Evolutionary conservation across 2,113 vertebrate genomes (phyloP), one percentile per base, ranked within the genome.

Genomic region (Junco hyemalis): DNA sequence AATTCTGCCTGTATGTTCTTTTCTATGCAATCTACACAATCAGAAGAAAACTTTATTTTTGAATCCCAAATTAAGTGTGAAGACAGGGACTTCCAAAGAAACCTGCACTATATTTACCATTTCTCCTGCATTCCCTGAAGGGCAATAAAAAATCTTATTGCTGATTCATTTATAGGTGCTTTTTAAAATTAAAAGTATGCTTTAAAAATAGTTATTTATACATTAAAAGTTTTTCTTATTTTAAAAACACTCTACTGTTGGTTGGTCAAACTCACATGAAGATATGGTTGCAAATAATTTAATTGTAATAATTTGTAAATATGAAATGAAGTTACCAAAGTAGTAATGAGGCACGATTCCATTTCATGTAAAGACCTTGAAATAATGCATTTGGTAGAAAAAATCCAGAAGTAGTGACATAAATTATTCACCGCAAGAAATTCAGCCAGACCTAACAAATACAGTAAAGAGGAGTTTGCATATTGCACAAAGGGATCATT

Each of bases 401-500:
- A 77, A 65, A 28, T 31, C 35, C 20, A 45, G 61, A 89, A 85
- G 16, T 26, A 74, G 3, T 64, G 40, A 57, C 40, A 53, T 92
- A 88, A 93, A 83, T 96, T 95, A 87, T 91, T 90, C 42, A 90
- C 14, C 8, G 3, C 11, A 77, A 69, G 16, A 80, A 85, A 77
- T 82, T 95, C 84, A 82, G 38, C 18, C 36, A 95, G 50, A 12
- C 8, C 50, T 79, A 72, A 82, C 1, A 0, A 85, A 81, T 65
- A 35, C 48, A 76, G 9, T 78, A 86, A 79, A 79, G 42, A 82
- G 29, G 12, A 81, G 72, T 76, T 77, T 93, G 47, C 88, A 88
- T 83, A 86, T 51, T 94, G 60, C 64, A 94, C 76, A 93, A 94
- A 96, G 48, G 44, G 64, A 88, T 90, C 19, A 48, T 92, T 96